Evolutionary conservation across 2,888 invertebrate species (phyloP), one percentile per base, ranked within the genome.

Genomic region (Parnassius apollo): DNA sequence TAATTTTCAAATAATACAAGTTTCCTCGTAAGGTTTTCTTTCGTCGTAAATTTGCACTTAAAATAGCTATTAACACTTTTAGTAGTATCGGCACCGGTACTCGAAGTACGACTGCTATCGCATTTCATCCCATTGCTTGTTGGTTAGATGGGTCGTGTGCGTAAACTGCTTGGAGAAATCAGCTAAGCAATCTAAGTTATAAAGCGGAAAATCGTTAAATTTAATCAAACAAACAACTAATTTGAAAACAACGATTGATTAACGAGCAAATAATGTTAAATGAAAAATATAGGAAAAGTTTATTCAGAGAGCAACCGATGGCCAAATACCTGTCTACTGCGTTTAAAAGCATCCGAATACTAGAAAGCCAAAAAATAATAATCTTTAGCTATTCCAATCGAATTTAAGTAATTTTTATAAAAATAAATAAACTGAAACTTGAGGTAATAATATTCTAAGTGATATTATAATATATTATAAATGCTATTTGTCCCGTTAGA

Each of bases 201-300:
- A 53, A 35, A 46, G 42, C 11, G 45, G 55, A 12, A 45, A 55
- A 45, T 45, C 62, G 54, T 51, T 53, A 35, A 35, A 35, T 7
- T 7, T 54, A 18, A 22, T 42, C 51, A 63, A 63, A 63, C 63
- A 59, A 56, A 58, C 59, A 63, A 46, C 51, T 63, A 56, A 63
- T 59, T 59, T 59, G 57, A 63, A 63, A 63, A 63, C 59, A 59
- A 59, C 63, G 63, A 59, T 51, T 59, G 59, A 59, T 63, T 63
- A 51, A 56, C 42, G 55, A 42, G 51, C 59, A 63, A 62, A 62
- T 62, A 55, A 63, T 59, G 50, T 55, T 56, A 45, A 59, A 63
- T 59, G 55, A 50, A 63, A 63, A 35, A 63, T 63, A 59, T 55
- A 51, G 59, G 50, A 62, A 49, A 44, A 53, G 50, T 59, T 59